phyloP scores from a whole-genome alignment of 1,140 invertebrate species.

The Pogonomyrmex barbatus region DNA sequence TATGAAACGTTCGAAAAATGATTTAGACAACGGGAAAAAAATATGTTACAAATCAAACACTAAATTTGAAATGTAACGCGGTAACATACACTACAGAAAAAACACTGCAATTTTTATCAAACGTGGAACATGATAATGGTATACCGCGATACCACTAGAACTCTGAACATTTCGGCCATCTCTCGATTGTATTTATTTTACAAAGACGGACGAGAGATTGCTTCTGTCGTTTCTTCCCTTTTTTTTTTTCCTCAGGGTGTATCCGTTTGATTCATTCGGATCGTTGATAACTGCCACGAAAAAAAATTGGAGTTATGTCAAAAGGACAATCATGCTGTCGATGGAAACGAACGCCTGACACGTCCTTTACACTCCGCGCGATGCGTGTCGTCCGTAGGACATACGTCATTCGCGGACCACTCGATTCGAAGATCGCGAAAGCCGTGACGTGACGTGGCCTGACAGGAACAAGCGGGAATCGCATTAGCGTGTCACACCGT shows the following conservation, averaged over 20 bases:
- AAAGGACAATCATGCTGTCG: constrained; percentile 54
- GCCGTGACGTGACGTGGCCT: constrained; percentile 62
- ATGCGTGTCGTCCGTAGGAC: constrained; percentile 62
- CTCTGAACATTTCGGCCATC: background rate
- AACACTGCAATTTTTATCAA: constrained; percentile 8
- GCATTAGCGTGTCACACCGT: constrained; percentile 63
- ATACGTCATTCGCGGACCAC: constrained; percentile 70
- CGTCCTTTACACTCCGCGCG: constrained; percentile 62
- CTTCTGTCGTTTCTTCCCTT: background rate
- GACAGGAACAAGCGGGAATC: constrained; percentile 62
- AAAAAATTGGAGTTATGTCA: constrained; percentile 24
- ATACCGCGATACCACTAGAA: background rate
- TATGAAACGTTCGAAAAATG: background rate
- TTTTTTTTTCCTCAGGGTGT: background rate
- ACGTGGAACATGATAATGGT: background rate
- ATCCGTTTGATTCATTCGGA: background rate
- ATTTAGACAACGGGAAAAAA: background rate
- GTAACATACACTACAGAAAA: background rate
- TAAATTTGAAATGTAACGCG: background rate
- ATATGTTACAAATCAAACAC: no score
- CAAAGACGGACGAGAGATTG: background rate
- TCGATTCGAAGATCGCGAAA: constrained; percentile 64
- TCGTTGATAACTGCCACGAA: constrained; percentile 16
- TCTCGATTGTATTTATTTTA: background rate
- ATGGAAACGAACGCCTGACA: constrained; percentile 45